Percentiles rank a stretch among this genome's conserved stretches.
phyloP scores from a whole-genome alignment of 1,140 invertebrate genomes.

The Aphelenchoides avenae region DNA sequence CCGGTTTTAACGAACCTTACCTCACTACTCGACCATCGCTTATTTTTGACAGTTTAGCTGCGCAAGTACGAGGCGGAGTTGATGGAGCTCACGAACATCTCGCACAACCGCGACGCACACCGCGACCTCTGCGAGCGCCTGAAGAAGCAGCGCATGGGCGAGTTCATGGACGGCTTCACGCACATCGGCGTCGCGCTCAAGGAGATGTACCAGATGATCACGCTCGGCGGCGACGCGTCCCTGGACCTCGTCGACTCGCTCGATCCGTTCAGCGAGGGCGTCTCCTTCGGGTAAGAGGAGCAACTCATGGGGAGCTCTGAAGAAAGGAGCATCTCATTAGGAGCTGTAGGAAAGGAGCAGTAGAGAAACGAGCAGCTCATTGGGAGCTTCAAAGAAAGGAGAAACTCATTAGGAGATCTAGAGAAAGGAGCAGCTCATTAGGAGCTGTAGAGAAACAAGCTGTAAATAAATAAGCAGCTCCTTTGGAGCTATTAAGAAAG shows the following conservation, averaged over 20 bases:
- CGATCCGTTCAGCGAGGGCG: conserved; percentile 91
- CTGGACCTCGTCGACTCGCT: conserved; percentile 86
- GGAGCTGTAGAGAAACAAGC: too few relatives aligned
- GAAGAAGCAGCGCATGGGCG: conserved; percentile 69
- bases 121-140: conserved; percentile 70
- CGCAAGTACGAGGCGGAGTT: conserved; percentile 64
- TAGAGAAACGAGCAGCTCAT: too few relatives aligned
- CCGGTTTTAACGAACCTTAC: conserved; percentile 7
- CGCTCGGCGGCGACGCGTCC: conserved; percentile 90
- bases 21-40: too few relatives aligned
- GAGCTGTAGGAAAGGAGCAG: too few relatives aligned
- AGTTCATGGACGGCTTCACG: conserved; percentile 83
- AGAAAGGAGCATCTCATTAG: too few relatives aligned
- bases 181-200: conserved; percentile 86
- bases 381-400: too few relatives aligned
- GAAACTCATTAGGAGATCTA: too few relatives aligned
- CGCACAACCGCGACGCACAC: conserved; percentile 70
- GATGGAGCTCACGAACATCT: conserved; percentile 78
- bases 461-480: too few relatives aligned
- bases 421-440: too few relatives aligned
- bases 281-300: conserved; percentile 87
- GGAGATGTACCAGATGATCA: conserved; percentile 98
- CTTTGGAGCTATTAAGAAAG: too few relatives aligned
- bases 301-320: too few relatives aligned
- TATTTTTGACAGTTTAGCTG: conserved; percentile 15